These are phyloP conservation scores for Desoria tigrina DNA, from an alignment of 2,888 invertebrate genomes.

Conservation along the genomic window DNA sequence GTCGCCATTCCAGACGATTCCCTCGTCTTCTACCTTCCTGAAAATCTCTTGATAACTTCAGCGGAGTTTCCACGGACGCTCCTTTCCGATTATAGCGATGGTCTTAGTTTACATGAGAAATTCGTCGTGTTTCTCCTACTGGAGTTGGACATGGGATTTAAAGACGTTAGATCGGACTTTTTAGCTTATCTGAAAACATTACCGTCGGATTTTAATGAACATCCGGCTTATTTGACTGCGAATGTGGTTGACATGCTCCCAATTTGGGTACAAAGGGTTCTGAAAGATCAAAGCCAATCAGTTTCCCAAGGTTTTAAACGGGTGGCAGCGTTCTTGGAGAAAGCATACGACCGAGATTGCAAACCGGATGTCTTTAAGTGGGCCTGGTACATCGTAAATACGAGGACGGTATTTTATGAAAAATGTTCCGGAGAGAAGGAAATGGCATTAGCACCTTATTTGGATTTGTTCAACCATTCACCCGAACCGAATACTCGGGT, in stretches of 20 bases:
- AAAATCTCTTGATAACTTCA: constrained; percentile 38
- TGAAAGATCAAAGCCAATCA: no score
- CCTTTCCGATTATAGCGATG: constrained; percentile 21
- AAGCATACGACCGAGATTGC: no score
- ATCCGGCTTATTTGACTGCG: constrained; percentile 67
- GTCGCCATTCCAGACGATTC: constrained; percentile 20
- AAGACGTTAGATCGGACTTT: constrained; percentile 62
- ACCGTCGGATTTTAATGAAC: constrained; percentile 64
- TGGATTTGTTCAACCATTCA: constrained; percentile 88
- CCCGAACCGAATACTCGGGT: constrained; percentile 55
- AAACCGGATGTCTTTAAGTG: constrained; percentile 24
- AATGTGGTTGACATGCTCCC: no score
- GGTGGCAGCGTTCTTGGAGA: no score
- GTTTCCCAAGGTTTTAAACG: no score
- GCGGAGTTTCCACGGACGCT: constrained; percentile 12
- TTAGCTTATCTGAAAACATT: constrained; percentile 69
- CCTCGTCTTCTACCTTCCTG: constrained; percentile 36
- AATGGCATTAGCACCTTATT: constrained; percentile 77
- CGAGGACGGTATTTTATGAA: constrained; percentile 44
- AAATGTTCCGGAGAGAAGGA: constrained; percentile 23
- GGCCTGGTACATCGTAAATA: constrained; percentile 46
- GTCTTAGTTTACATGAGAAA: constrained; percentile 67
- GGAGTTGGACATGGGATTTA: constrained; percentile 63
- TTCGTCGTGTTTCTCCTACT: constrained; percentile 72
- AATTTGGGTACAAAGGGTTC: no score